Evolutionary conservation across 2,888 invertebrate species (phyloP), one percentile per base, ranked within the genome.

Genomic region (Strigamia maritima): DNA sequence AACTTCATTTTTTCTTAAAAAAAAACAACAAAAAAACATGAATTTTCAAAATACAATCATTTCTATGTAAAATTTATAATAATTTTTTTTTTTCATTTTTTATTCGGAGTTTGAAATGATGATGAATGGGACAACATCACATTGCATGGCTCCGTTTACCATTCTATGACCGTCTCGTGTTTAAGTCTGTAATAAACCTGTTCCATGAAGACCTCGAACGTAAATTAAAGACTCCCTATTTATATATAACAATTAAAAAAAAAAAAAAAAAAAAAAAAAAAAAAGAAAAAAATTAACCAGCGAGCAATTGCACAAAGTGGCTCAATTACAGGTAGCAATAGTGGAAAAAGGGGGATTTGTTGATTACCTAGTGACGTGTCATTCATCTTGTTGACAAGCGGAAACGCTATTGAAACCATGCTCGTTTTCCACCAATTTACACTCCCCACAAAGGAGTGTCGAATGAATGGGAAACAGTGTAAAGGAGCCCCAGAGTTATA

Each of bases 321-420:
- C 44, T 44, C 44, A 44, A 44, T 44, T 44, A 44, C 44, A 44
- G 44, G 44, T 44, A 44, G 44, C 44, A 44, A 44, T n/a, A 2
- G 44, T 14, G 44, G 6, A 1, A 24, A 24, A 65, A 65, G 19
- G 24, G 49, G 1, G 2, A 49, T 65, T 65, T 22, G 60, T 22
- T 65, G 60, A 49, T 49, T 49, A 49, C 2, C 24, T 16, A 24
- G 60, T 65, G 60, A 65, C 60, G 60, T 7, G 60, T 65, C 60
- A 22, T 65, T 65, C 60, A 65, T 65, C 60, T 65, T 65, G 60
- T 65, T 65, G 60, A 65, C 60, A 65, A 65, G 60, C 60, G 60
- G 60, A 65, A 65, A 24, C 60, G 19, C 60, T 14, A 65, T 65
- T 65, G 60, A 65, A 65, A 65, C 60, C 22, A 4, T 12, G 22